Percentiles rank a stretch among this genome's conserved stretches.
These are phyloP conservation scores for Sphaerodactylus townsendi DNA, from an alignment of 2,113 vertebrate genomes.

Conservation along the genomic window DNA sequence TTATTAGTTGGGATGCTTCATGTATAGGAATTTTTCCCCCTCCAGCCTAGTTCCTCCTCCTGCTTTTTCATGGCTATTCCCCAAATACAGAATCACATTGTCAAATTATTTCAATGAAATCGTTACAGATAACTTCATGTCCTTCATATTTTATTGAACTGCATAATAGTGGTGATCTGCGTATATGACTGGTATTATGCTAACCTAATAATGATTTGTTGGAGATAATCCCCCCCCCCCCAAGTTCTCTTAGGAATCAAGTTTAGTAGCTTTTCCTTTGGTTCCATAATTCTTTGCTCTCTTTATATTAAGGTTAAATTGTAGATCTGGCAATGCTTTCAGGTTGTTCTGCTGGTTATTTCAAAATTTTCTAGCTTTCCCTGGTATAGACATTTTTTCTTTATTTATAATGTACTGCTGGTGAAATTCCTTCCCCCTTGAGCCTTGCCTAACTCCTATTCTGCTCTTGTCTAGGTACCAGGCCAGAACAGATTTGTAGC, in stretches of 20 bases:
- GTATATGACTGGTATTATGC: neutral
- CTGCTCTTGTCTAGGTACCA: no score
- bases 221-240: neutral
- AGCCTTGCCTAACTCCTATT: no score
- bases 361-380: no score
- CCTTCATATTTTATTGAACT: neutral
- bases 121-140: constrained; percentile 9
- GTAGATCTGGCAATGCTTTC: neutral
- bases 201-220: neutral
- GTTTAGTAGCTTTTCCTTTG: neutral
- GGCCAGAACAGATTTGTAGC: no score
- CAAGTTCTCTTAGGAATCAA: neutral
- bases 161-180: neutral
- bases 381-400: no score
- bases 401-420: no score
- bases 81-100: constrained; percentile 24
- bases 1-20: constrained; percentile 49
- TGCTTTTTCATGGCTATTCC: constrained; percentile 32
- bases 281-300: neutral
- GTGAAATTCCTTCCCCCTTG: no score
- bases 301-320: neutral
- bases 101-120: constrained; percentile 17
- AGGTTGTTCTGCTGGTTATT: rapidly evolving
- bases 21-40: constrained; percentile 37
- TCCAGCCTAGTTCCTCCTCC: constrained; percentile 15